phyloP scores from a whole-genome alignment of 92 coral and sea anemone genomes.

The Chrysogorgia sp. region DNA sequence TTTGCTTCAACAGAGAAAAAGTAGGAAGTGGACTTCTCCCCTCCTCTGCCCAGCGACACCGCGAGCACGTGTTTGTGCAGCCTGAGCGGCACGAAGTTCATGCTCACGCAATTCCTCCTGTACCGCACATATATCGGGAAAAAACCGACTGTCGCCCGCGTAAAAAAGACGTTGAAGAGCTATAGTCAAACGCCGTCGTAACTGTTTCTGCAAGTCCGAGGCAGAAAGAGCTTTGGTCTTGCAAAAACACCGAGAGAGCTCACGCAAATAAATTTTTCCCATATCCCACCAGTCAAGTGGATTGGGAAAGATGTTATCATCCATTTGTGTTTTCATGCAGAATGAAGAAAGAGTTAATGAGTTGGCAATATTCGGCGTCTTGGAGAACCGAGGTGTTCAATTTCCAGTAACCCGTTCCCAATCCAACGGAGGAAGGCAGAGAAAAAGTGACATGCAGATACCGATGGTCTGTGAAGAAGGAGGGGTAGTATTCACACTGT shows the following conservation, averaged over 20 bases:
- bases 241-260: conserved; percentile 8
- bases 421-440: not conserved
- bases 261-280: conserved; percentile 35
- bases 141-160: conserved; percentile 19
- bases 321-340: conserved; percentile 16
- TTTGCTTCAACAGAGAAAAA: conserved; percentile 41
- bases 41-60: conserved; percentile 58
- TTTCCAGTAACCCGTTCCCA: conserved; percentile 27
- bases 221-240: not conserved
- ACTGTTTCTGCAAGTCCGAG: not conserved
- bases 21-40: conserved; percentile 33
- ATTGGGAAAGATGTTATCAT: not conserved
- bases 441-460: conserved; percentile 12
- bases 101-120: conserved; percentile 31
- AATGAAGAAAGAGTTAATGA: conserved; percentile 29
- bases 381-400: conserved; percentile 30
- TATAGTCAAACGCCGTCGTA: not conserved
- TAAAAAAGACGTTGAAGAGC: conserved; percentile 6
- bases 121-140: conserved; percentile 35
- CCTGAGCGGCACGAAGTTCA: conserved; percentile 29
- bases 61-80: conserved; percentile 30
- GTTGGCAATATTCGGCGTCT: conserved; percentile 23
- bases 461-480: conserved; percentile 35
- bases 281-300: conserved; percentile 43
- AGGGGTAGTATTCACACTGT: conserved; percentile 25